These are phyloP conservation scores for Propithecus coquereli DNA, from an alignment of 2,113 vertebrate genomes.

Conservation along the genomic window DNA sequence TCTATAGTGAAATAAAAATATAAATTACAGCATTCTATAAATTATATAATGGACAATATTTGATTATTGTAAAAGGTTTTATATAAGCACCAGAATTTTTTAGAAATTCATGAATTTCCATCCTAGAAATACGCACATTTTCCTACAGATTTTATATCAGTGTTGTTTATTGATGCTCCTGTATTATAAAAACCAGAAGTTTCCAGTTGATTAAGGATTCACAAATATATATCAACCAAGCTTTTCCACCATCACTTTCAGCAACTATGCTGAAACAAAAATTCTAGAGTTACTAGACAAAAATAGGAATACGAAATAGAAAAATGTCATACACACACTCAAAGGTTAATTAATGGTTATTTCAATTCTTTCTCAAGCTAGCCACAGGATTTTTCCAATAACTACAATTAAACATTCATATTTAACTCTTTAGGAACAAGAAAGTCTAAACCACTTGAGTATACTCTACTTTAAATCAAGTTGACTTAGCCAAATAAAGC, in stretches of 20 bases:
- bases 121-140: not conserved
- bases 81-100: not conserved
- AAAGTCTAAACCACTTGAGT: not conserved
- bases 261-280: not conserved
- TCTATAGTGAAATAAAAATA: not conserved
- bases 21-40: not conserved
- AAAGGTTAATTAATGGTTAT: not conserved
- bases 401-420: not conserved
- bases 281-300: not conserved
- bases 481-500: not conserved
- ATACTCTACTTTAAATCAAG: not conserved
- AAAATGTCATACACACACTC: not conserved
- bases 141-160: not conserved
- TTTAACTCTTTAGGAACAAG: not conserved
- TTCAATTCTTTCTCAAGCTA: not conserved
- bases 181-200: not conserved
- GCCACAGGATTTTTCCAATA: not conserved
- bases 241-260: not conserved
- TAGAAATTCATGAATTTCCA: not conserved
- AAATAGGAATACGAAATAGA: not conserved
- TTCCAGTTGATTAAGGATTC: not conserved
- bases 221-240: not conserved
- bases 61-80: not conserved
- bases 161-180: not conserved
- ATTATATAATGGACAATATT: not conserved